Evolutionary conservation across 2,113 vertebrate genomes (phyloP).

Genomic region (Sorex araneus): DNA sequence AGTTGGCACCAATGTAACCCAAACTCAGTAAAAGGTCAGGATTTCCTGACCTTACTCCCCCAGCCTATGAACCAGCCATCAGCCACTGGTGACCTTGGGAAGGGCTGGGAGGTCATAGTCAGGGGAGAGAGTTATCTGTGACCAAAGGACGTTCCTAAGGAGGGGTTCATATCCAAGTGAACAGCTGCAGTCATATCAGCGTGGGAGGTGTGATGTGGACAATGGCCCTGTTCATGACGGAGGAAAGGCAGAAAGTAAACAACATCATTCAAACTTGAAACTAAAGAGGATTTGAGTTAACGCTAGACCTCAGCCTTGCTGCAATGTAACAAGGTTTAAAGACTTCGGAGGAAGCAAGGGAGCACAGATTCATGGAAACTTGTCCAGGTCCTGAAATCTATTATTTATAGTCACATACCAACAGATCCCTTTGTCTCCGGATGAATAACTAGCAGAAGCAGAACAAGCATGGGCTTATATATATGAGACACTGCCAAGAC

Average conservation of each 20-base stretch:
- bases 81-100: too few relatives aligned
- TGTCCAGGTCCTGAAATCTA: not conserved
- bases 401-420: not conserved
- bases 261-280: not conserved
- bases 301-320: not conserved
- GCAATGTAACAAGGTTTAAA: not conserved
- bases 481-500: not conserved
- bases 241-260: not conserved
- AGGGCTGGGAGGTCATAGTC: not conserved
- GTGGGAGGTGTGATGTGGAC: not conserved
- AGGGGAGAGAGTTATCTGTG: too few relatives aligned
- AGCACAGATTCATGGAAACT: not conserved
- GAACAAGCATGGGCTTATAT: conserved; percentile 7
- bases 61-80: not conserved
- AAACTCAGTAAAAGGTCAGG: not conserved
- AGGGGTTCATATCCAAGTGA: too few relatives aligned
- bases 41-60: not conserved
- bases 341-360: not conserved
- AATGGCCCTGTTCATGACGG: not conserved
- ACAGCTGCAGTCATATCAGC: not conserved
- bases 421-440: conserved; percentile 25
- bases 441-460: not conserved
- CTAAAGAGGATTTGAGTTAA: not conserved
- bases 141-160: not conserved
- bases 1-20: not conserved